These are phyloP conservation scores for Micoletzkya japonica DNA, from an alignment of 2,888 invertebrate genomes.

Conservation along the genomic window DNA sequence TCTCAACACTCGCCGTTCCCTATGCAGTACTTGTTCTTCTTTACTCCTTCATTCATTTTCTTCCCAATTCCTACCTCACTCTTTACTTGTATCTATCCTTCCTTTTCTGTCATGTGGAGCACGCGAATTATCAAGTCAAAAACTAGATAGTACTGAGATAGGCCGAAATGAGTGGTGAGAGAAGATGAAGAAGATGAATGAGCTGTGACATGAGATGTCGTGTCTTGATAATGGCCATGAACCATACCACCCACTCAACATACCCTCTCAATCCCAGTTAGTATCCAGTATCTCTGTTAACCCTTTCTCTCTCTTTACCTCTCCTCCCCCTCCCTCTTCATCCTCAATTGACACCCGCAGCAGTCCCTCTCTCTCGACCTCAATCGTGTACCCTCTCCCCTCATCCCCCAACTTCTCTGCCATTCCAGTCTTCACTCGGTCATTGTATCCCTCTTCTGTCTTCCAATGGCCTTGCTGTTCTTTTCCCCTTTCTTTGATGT, in stretches of 20 bases:
- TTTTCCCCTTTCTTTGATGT: neutral
- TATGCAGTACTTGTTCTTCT: neutral
- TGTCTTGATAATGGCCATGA: too few relatives aligned
- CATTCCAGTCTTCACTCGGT: conserved; percentile 15
- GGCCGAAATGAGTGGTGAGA: neutral
- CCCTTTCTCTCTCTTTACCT: neutral
- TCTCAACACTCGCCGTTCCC: too few relatives aligned
- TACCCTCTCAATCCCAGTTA: too few relatives aligned
- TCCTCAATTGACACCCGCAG: neutral
- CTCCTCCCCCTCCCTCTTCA: neutral
- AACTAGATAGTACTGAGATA: too few relatives aligned
- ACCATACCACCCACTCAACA: too few relatives aligned
- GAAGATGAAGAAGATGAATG: conserved; percentile 5
- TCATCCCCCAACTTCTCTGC: neutral
- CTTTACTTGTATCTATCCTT: neutral
- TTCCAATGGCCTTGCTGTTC: neutral
- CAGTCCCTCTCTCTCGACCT: conserved; percentile 5
- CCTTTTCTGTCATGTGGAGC: too few relatives aligned
- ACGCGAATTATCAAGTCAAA: too few relatives aligned
- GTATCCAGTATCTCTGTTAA: conserved; percentile 2
- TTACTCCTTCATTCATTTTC: neutral
- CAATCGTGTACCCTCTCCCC: neutral
- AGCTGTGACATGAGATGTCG: neutral
- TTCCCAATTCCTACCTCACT: neutral
- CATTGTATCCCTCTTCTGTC: neutral